phyloP scores from a whole-genome alignment of 2,113 vertebrate species.

The Taurulus bubalis region DNA sequence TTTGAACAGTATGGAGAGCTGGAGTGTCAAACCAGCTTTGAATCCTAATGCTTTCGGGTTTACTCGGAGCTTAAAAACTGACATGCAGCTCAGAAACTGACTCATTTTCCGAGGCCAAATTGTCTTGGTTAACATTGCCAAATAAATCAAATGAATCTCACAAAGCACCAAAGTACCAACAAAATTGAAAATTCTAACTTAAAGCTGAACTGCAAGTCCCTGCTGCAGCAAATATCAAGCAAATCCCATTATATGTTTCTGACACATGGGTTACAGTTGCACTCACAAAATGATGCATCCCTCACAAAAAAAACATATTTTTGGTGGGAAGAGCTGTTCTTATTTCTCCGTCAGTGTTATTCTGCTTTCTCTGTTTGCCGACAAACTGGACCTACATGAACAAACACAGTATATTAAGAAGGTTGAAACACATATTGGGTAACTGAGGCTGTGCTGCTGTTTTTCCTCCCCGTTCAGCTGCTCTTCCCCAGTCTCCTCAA shows the following conservation, averaged over 20 bases:
- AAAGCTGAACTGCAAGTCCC: not conserved
- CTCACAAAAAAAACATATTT: conserved; percentile 1
- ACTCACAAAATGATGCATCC: not conserved
- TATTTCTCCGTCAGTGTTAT: too few relatives aligned
- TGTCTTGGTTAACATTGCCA: not conserved
- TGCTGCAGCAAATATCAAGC: not conserved
- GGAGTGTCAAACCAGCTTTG: conserved; percentile 38
- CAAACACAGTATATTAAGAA: conserved; percentile 16
- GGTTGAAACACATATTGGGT: not conserved
- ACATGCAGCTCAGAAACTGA: conserved; percentile 3
- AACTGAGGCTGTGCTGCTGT: conserved; percentile 13
- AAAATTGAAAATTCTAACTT: not conserved
- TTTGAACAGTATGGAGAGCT: conserved; percentile 22
- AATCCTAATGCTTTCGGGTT: conserved; percentile 29
- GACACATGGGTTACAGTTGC: not conserved
- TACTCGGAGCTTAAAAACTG: not conserved
- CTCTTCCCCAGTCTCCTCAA: conserved; percentile 33
- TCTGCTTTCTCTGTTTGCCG: conserved; percentile 7
- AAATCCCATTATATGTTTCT: conserved; percentile 9
- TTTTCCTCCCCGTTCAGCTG: conserved; percentile 27
- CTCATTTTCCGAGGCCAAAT: conserved; percentile 10
- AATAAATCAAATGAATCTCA: conserved; percentile 12
- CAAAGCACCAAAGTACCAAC: not conserved
- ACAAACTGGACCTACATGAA: conserved; percentile 9
- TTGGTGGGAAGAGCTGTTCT: conserved; percentile 4